Evolutionary conservation across 2,113 vertebrate species (phyloP), one percentile per base, ranked within the genome.

Genomic region (Paramisgurnus dabryanus): DNA sequence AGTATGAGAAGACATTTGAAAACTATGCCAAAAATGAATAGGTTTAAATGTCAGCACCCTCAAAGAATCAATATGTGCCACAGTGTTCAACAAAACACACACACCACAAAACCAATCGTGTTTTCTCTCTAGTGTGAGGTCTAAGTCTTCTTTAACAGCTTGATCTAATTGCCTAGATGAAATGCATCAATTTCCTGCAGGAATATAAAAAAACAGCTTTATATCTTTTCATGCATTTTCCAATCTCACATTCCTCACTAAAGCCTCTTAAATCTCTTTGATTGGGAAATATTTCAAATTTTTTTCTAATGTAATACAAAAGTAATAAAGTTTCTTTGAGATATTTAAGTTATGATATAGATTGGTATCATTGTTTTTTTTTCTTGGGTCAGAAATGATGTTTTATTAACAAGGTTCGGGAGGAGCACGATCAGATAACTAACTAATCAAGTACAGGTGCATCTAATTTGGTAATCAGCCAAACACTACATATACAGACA

Each of bases 161-260:
- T 68, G 22, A 75, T 69, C 60, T 79, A 81, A 78, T 75, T 79
- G 66, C 13, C 22, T 34, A 78, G 75, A 78, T 81, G 67, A 82
- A 85, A 77, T 74, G 70, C 79, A 67, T 50, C 60, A 34, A 63
- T 58, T 55, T 72, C 71, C 80, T 50, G n/a, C 10, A 79, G 70
- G 80, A 76, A 79, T 76, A 78, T 55, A 43, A 78, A 49, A 49
- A 34, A 9, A 55, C 70, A 70, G 47, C 41, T 41, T 79, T 65
- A 71, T 65, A 69, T 67, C 68, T 74, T 65, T 60, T 79, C 18
- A 18, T 67, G 49, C 70, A 73, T 60, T 60, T 55, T 70, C 58
- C 73, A 79, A 43, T 18, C 12, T 53, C 6, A 3, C 66, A 50
- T 22, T 70, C 27, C 53, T 7, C 13, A 7, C 5, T 3, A 49